phyloP scores from a whole-genome alignment of 2,113 vertebrate species.

The Mellivora capensis region DNA sequence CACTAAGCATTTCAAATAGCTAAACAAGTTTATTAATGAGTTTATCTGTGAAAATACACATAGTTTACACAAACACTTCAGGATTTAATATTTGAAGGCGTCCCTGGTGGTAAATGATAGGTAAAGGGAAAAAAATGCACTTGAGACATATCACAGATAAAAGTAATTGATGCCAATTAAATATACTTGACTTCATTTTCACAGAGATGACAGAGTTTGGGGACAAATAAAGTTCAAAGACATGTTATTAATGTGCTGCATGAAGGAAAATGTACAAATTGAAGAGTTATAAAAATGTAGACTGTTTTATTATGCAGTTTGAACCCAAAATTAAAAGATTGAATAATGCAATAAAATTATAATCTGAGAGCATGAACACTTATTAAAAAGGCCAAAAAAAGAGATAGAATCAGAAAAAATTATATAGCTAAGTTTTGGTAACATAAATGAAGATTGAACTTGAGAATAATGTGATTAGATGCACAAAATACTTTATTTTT shows the following conservation, averaged over 20 bases:
- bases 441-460: not conserved
- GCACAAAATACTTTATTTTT: not conserved
- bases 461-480: not conserved
- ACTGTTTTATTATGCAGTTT: not conserved
- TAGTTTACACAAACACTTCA: slow-evolving; percentile 9
- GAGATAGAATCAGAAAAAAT: not conserved
- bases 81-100: not conserved
- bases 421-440: not conserved
- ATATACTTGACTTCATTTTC: slow-evolving; percentile 7
- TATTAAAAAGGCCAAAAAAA: not conserved
- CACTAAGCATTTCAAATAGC: not conserved
- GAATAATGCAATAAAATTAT: not conserved
- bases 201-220: not conserved
- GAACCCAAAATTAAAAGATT: not conserved
- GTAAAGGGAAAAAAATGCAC: slow-evolving; percentile 34
- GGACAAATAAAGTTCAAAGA: not conserved
- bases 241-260: not conserved
- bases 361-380: not conserved
- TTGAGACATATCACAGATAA: not conserved
- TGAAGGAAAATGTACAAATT: not conserved
- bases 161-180: slow-evolving; percentile 33
- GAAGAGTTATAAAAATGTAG: not conserved
- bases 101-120: not conserved
- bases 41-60: slow-evolving; percentile 33
- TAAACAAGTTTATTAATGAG: slow-evolving; percentile 25